Percentiles rank a stretch among this genome's conserved stretches.
These are phyloP conservation scores for Tadarida brasiliensis DNA, from an alignment of 2,797 vertebrate genomes.

Conservation along the genomic window DNA sequence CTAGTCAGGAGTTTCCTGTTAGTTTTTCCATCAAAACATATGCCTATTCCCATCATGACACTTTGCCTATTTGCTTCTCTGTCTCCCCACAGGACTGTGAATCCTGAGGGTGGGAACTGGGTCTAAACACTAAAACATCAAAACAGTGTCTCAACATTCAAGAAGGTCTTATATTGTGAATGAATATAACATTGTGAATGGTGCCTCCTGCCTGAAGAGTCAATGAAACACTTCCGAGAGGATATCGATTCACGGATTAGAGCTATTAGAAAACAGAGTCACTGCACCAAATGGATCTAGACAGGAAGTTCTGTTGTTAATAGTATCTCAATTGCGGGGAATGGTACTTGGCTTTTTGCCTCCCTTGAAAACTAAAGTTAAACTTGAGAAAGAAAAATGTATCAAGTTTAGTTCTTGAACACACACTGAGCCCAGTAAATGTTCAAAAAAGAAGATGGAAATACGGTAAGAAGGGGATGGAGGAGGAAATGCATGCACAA, in stretches of 20 bases:
- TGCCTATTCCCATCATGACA: not conserved
- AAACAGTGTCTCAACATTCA: not conserved
- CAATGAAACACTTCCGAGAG: not conserved
- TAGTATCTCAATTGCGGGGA: not conserved
- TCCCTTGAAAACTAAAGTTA: conserved; percentile 25
- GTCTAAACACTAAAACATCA: not conserved
- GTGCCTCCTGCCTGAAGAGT: not conserved
- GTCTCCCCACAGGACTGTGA: not conserved
- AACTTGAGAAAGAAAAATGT: not conserved
- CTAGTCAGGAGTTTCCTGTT: not conserved
- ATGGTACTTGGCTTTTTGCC: not conserved
- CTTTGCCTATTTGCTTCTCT: not conserved
- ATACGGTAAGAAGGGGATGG: not conserved
- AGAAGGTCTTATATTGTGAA: not conserved
- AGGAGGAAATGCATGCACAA: not conserved
- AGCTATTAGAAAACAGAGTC: not conserved
- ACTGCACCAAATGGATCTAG: not conserved
- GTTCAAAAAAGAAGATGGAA: not conserved
- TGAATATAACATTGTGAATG: not conserved
- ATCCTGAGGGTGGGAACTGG: not conserved
- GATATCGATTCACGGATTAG: not conserved
- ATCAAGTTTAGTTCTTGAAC: not conserved
- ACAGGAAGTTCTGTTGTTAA: not conserved
- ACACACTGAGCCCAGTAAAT: not conserved
- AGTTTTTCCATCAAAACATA: not conserved